These are phyloP conservation scores for Platycnemis pennipes DNA, from an alignment of 2,888 invertebrate genomes.

Conservation along the genomic window DNA sequence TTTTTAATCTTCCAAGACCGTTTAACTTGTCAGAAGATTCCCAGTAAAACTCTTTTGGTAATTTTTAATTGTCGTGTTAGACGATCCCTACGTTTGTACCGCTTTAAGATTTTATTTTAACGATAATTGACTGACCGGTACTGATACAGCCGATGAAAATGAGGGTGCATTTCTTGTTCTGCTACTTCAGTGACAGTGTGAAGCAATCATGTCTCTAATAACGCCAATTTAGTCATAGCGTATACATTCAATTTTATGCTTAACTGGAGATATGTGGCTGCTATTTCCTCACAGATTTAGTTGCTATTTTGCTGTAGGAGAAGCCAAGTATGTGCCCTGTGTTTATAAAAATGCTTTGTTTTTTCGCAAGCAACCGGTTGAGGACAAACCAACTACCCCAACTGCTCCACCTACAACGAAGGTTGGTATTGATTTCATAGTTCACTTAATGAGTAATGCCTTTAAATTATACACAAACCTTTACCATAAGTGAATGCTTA, in stretches of 20 bases:
- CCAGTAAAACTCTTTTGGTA: too few relatives aligned
- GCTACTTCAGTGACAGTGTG: not conserved
- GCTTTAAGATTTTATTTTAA: too few relatives aligned
- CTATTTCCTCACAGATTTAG: not conserved
- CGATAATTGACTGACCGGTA: too few relatives aligned
- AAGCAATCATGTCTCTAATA: not conserved
- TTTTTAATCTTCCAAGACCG: too few relatives aligned
- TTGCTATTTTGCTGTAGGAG: not conserved
- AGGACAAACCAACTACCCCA: conserved; percentile 29
- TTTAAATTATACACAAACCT: not conserved
- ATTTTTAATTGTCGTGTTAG: too few relatives aligned
- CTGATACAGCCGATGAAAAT: not conserved
- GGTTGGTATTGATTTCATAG: conserved; percentile 8
- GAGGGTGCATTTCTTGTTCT: not conserved
- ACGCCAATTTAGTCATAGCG: not conserved
- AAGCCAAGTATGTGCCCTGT: not conserved
- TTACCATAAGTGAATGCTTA: not conserved
- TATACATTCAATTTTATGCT: not conserved
- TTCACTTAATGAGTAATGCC: not conserved
- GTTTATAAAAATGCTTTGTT: not conserved
- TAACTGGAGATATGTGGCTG: not conserved
- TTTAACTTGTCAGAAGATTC: too few relatives aligned
- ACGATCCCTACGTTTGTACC: too few relatives aligned
- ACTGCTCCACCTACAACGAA: conserved; percentile 37
- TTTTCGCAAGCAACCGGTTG: conserved; percentile 47